Percentiles rank a stretch among this genome's conserved stretches.
Conservation (phyloP, 1,140 invertebrate species). For the Heliconius nattereri region DNA sequence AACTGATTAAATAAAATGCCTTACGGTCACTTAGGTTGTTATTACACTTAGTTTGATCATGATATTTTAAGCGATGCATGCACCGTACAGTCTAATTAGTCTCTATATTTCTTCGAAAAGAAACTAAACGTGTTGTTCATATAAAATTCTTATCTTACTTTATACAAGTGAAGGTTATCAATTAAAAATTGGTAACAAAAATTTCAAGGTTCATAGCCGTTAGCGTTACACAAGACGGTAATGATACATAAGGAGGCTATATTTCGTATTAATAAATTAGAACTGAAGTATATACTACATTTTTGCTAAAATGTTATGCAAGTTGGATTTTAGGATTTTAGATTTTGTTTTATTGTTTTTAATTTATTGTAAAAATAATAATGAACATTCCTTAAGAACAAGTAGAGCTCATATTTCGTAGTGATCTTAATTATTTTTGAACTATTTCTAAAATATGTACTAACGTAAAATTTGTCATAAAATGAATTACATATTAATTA, state of each 20-base stretch:
- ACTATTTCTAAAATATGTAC: no score
- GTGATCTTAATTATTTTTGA: no score
- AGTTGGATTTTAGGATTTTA: background rate
- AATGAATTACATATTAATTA: no score
- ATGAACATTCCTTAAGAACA: no score
- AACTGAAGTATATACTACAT: background rate
- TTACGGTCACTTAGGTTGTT: no score
- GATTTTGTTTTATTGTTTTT: no score
- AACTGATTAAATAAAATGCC: no score
- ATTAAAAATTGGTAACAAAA: constrained; percentile 15
- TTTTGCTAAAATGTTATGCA: background rate
- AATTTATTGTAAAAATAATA: no score
- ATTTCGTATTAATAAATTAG: background rate
- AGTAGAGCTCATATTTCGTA: no score
- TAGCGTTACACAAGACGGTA: background rate
- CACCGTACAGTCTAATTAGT: background rate
- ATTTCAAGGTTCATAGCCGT: constrained; percentile 3
- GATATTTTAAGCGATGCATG: background rate
- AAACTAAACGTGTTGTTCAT: background rate
- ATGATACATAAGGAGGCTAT: background rate
- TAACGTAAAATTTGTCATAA: no score
- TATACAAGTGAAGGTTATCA: constrained; percentile 8
- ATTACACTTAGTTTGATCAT: background rate
- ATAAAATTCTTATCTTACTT: background rate
- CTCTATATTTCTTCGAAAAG: background rate